These are phyloP conservation scores for Octopus bimaculoides DNA, from an alignment of 1,140 invertebrate species.

Conservation along the genomic window DNA sequence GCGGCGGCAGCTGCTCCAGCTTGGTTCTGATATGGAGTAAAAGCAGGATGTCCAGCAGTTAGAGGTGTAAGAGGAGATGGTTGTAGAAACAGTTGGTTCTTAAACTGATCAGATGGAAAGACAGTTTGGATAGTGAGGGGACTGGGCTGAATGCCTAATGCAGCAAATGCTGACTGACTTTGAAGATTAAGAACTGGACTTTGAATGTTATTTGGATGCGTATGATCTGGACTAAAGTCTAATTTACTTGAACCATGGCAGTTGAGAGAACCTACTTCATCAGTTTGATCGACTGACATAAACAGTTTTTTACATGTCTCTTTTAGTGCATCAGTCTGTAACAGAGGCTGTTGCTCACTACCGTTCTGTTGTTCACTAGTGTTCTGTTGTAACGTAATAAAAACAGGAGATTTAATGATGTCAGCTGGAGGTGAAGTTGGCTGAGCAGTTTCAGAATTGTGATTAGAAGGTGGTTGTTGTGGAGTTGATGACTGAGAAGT, in stretches of 20 bases:
- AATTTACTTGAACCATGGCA: conserved; percentile 25
- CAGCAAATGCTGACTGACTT: conserved; percentile 10
- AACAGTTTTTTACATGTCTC: conserved; percentile 16
- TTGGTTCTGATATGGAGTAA: conserved; percentile 9
- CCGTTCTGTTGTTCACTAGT: background rate
- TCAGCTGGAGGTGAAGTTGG: background rate
- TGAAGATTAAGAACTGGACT: conserved; percentile 4
- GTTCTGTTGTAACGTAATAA: conserved; percentile 1
- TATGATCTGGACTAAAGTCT: conserved; percentile 22
- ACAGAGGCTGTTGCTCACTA: background rate
- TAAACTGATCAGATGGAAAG: conserved; percentile 20
- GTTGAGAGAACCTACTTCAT: conserved; percentile 25
- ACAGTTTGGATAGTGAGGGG: conserved; percentile 19
- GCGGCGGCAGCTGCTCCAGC: background rate
- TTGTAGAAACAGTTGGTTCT: conserved; percentile 17
- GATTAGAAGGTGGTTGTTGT: background rate
- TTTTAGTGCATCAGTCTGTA: conserved; percentile 14
- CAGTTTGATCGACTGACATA: conserved; percentile 15
- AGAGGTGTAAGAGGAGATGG: conserved; percentile 16
- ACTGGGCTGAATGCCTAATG: conserved; percentile 11
- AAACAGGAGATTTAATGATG: background rate
- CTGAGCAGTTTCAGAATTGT: background rate
- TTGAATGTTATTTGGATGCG: conserved; percentile 9
- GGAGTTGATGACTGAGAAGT: background rate
- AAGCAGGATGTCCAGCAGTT: conserved; percentile 11